phyloP scores from a whole-genome alignment of 53 echinoderm and acorn worm species.

The Paracentrotus lividus region DNA sequence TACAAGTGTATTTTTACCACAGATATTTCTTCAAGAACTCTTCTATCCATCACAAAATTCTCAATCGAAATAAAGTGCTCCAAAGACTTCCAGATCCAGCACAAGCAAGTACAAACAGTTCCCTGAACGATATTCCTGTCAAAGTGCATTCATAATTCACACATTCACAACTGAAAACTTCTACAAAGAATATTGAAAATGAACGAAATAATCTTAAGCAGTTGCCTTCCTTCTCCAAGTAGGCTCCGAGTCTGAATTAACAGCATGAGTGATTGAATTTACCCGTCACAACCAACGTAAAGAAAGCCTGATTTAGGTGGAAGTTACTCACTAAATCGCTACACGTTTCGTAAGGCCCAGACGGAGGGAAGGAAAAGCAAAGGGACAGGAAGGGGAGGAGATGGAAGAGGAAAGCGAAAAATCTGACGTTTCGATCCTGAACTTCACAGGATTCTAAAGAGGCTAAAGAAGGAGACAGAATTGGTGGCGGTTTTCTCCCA shows the following conservation, averaged over 20 bases:
- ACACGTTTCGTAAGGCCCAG: background rate
- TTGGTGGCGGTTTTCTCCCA: background rate
- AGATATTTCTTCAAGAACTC: background rate
- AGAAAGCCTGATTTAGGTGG: conserved; percentile 11
- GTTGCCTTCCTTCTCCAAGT: background rate
- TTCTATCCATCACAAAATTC: background rate
- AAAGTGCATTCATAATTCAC: conserved; percentile 15
- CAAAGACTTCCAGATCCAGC: background rate
- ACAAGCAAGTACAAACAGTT: background rate
- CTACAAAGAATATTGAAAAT: background rate
- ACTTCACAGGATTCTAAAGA: background rate
- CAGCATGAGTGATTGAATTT: conserved; percentile 55
- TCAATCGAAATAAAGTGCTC: background rate
- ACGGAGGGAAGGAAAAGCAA: background rate
- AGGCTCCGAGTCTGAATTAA: conserved; percentile 45
- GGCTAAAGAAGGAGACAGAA: background rate
- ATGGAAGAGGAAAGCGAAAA: background rate
- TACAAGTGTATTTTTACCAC: background rate
- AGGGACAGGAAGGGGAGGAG: background rate
- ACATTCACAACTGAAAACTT: background rate
- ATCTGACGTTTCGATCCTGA: background rate
- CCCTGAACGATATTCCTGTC: background rate
- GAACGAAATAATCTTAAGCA: conserved; percentile 21
- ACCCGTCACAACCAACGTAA: background rate
- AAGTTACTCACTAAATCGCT: conserved; percentile 51